Conservation (phyloP, 1,140 invertebrate species). For the Bombyx mandarina region DNA sequence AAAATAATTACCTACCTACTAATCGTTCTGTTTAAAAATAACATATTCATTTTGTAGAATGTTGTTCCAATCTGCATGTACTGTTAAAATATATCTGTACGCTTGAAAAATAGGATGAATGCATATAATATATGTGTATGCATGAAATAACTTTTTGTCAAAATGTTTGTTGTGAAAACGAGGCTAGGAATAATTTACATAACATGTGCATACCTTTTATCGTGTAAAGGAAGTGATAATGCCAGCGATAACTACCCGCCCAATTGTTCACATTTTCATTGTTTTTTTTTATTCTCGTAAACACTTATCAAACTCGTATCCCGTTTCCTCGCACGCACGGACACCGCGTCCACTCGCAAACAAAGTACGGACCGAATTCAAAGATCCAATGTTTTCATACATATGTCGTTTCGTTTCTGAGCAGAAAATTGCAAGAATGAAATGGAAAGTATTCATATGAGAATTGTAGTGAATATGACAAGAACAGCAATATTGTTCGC, state of each 20-base stretch:
- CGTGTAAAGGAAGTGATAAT: constrained; percentile 6
- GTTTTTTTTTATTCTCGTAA: constrained; percentile 12
- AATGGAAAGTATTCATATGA: constrained; percentile 3
- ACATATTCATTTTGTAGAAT: neutral
- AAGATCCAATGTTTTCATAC: constrained; percentile 7
- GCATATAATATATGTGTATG: too few relatives aligned
- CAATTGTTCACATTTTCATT: constrained; percentile 35
- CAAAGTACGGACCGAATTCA: constrained; percentile 12
- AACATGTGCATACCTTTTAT: too few relatives aligned
- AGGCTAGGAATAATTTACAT: neutral
- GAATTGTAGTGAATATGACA: neutral
- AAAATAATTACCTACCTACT: too few relatives aligned
- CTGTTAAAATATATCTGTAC: too few relatives aligned
- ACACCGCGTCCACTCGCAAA: constrained; percentile 17
- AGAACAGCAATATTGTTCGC: constrained; percentile 1
- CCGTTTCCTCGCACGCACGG: too few relatives aligned
- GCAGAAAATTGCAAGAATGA: constrained; percentile 1
- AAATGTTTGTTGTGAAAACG: neutral
- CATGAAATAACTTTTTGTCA: too few relatives aligned
- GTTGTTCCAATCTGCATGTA: too few relatives aligned
- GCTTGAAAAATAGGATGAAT: too few relatives aligned
- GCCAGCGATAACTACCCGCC: constrained; percentile 3
- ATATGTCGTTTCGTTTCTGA: constrained; percentile 16
- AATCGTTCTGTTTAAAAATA: neutral
- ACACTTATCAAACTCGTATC: too few relatives aligned